These are phyloP conservation scores for Platycheirus rosarum DNA, from an alignment of 2,888 invertebrate species.

Conservation along the genomic window DNA sequence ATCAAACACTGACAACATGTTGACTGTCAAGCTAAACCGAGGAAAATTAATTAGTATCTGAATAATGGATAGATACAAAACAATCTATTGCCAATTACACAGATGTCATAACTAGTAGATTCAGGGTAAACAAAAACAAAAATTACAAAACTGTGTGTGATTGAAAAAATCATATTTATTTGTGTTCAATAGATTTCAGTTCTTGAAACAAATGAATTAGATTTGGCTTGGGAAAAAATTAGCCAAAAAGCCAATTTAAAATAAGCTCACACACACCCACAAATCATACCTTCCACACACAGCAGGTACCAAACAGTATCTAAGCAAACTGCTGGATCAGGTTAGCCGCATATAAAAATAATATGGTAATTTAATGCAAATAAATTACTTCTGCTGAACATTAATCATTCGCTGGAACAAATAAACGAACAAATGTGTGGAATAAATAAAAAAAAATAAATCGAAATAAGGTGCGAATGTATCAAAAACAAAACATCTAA, in stretches of 20 bases:
- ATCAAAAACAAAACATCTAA: conserved; percentile 66
- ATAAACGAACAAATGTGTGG: conserved; percentile 67
- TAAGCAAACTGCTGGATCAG: background rate
- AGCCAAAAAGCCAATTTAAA: conserved; percentile 39
- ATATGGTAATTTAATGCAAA: conserved; percentile 80
- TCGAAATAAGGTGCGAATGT: conserved; percentile 66
- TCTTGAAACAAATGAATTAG: conserved; percentile 48
- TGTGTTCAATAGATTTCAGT: conserved; percentile 45
- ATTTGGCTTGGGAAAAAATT: conserved; percentile 42
- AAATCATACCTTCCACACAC: conserved; percentile 2
- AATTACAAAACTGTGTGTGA: background rate
- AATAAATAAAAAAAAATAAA: conserved; percentile 9
- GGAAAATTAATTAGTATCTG: conserved; percentile 61
- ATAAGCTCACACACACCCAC: conserved; percentile 26
- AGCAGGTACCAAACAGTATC: conserved; percentile 22
- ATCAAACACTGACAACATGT: conserved; percentile 30
- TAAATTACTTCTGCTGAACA: conserved; percentile 80
- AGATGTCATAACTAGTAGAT: conserved; percentile 37
- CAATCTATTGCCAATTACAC: conserved; percentile 21
- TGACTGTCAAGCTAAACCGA: conserved; percentile 30
- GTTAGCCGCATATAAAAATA: conserved; percentile 25
- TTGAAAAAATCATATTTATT: conserved; percentile 21
- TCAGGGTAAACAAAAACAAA: conserved; percentile 18
- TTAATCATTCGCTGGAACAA: conserved; percentile 73
- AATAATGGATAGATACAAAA: conserved; percentile 4